A percentile compares a stretch with the other conserved stretches of the same genome.
phyloP scores from a whole-genome alignment of 2,797 vertebrate species.

The Nothura maculosa region DNA sequence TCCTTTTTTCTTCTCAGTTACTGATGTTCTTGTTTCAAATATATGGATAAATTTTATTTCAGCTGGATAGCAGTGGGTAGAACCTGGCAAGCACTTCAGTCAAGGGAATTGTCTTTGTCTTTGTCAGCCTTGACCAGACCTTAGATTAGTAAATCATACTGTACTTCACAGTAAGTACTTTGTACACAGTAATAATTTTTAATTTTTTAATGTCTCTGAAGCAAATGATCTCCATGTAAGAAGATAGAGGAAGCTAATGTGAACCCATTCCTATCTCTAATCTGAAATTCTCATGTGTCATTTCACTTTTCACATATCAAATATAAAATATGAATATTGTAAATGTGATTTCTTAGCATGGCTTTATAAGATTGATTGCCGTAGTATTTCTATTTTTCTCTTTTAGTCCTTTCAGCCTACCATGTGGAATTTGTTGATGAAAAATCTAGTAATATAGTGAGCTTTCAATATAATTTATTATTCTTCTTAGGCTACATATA shows the following conservation, averaged over 20 bases:
- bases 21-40: slow-evolving; percentile 14
- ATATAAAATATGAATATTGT: slow-evolving; percentile 71
- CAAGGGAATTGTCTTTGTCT: slow-evolving; percentile 18
- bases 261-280: neutral
- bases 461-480: slow-evolving; percentile 82
- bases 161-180: neutral
- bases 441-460: slow-evolving; percentile 75
- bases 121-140: neutral
- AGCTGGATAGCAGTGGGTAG: neutral
- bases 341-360: slow-evolving; percentile 74
- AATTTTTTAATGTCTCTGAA: slow-evolving; percentile 8
- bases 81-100: slow-evolving; percentile 24
- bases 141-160: slow-evolving; percentile 35
- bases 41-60: neutral
- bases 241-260: neutral
- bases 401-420: slow-evolving; percentile 67
- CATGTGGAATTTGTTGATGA: slow-evolving; percentile 73
- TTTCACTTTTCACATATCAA: slow-evolving; percentile 47
- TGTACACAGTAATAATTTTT: neutral
- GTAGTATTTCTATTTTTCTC: slow-evolving; percentile 73
- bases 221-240: neutral
- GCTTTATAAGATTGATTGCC: slow-evolving; percentile 77
- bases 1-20: neutral
- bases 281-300: slow-evolving; percentile 10
- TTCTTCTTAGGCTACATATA: slow-evolving; percentile 79